Conservation (phyloP, 2,888 invertebrate genomes). For the Limnephilus marmoratus region DNA sequence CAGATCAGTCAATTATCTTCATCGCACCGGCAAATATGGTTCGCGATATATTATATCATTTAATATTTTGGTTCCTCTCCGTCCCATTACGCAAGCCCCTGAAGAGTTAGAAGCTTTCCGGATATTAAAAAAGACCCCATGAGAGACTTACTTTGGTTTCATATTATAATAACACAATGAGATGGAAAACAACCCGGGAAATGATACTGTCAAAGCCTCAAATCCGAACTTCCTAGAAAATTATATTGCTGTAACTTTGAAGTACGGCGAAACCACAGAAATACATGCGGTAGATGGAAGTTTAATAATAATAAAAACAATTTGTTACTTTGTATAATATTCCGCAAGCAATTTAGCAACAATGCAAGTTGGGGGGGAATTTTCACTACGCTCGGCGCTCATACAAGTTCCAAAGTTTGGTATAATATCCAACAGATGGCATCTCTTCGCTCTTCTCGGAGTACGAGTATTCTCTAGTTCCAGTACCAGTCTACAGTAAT, state of each 20-base stretch:
- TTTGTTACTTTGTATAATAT: not conserved
- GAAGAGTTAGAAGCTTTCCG: constrained; percentile 16
- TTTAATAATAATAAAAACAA: not conserved
- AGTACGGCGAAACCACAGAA: not conserved
- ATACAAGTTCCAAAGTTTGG: not conserved
- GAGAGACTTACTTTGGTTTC: not conserved
- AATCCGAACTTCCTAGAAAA: not conserved
- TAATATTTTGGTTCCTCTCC: not conserved
- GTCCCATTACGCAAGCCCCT: not conserved
- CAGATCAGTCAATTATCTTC: not conserved
- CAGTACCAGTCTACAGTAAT: not conserved
- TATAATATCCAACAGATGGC: constrained; percentile 13
- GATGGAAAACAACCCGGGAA: not conserved
- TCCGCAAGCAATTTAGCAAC: constrained; percentile 2
- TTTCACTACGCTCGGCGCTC: constrained; percentile 9
- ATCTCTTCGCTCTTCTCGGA: not conserved
- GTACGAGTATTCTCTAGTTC: not conserved
- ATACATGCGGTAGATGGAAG: not conserved
- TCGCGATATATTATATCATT: not conserved
- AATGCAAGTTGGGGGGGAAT: constrained; percentile 1
- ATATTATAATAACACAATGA: not conserved
- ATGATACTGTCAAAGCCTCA: not conserved
- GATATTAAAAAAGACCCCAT: constrained; percentile 21
- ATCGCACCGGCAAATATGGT: not conserved
- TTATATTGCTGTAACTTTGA: not conserved